These are phyloP conservation scores for Pagrus major DNA, from an alignment of 2,113 vertebrate species.

Conservation along the genomic window DNA sequence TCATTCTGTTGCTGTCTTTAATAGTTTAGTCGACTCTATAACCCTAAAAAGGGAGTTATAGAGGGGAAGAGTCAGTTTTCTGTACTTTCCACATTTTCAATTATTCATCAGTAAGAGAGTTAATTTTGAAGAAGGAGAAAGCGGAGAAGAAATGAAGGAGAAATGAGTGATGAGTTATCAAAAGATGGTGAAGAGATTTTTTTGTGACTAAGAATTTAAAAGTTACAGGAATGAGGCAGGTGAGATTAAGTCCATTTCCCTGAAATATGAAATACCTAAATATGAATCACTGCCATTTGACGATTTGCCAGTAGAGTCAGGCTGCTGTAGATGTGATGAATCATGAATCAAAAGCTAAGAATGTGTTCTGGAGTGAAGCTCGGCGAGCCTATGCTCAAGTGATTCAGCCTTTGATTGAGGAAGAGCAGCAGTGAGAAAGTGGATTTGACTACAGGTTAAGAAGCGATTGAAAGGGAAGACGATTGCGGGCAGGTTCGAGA, in stretches of 20 bases:
- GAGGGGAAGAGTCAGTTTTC: constrained; percentile 22
- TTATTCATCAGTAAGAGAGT: constrained; percentile 51
- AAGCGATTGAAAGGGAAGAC: constrained; percentile 24
- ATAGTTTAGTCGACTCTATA: constrained; percentile 35
- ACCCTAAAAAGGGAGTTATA: constrained; percentile 24
- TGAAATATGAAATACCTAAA: constrained; percentile 26
- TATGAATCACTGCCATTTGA: constrained; percentile 45
- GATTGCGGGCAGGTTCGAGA: constrained; percentile 14
- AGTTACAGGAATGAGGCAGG: constrained; percentile 1
- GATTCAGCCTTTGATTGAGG: constrained; percentile 46
- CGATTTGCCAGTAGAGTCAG: neutral
- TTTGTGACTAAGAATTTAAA: constrained; percentile 8
- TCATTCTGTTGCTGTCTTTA: constrained; percentile 38
- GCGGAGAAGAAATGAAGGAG: neutral
- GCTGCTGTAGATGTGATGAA: constrained; percentile 50
- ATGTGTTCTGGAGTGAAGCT: constrained; percentile 40
- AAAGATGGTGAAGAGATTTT: constrained; percentile 9
- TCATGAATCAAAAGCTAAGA: constrained; percentile 69
- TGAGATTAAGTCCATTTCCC: constrained; percentile 11
- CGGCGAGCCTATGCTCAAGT: constrained; percentile 9
- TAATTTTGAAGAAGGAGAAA: constrained; percentile 34
- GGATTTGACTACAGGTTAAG: constrained; percentile 29
- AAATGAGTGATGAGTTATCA: constrained; percentile 17
- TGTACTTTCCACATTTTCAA: constrained; percentile 46
- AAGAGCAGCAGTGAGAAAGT: constrained; percentile 22